Conservation (phyloP, 2,797 vertebrate species). For the Tokudaia tokunoshimensis region DNA sequence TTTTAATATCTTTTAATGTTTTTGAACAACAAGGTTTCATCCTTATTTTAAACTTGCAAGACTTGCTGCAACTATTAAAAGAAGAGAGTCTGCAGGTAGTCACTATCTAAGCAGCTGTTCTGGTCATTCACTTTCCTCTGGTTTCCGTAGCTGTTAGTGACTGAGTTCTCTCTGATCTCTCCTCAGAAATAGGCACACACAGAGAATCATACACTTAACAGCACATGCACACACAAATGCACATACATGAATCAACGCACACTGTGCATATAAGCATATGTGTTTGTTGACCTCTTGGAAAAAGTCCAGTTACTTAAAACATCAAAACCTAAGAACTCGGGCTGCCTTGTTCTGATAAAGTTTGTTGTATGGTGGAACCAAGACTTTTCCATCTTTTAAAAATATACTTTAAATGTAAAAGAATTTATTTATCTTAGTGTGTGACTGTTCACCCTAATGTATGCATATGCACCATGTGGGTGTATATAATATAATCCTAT, state of each 20-base stretch:
- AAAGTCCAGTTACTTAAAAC: not conserved
- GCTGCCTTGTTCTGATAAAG: not conserved
- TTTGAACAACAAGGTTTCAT: not conserved
- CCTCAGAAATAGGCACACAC: not conserved
- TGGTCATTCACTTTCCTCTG: not conserved
- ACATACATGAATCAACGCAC: fast-evolving
- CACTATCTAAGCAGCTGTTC: not conserved
- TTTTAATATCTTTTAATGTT: not conserved
- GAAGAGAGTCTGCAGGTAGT: not conserved
- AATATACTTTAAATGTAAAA: not conserved
- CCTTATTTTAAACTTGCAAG: not conserved
- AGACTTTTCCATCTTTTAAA: not conserved
- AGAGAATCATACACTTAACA: not conserved
- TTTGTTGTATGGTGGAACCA: not conserved
- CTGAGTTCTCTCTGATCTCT: not conserved
- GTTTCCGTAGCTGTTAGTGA: not conserved
- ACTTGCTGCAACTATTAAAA: not conserved
- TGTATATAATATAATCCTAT: not conserved
- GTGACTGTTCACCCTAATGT: not conserved
- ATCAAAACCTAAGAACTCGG: not conserved
- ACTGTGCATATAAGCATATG: fast-evolving
- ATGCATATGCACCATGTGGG: not conserved
- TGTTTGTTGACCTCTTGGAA: not conserved
- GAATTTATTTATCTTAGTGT: not conserved
- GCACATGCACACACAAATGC: not conserved